Percentiles rank a stretch among this genome's conserved stretches.
phyloP scores from a whole-genome alignment of 2,797 vertebrate species.

The Diplodus sargus region DNA sequence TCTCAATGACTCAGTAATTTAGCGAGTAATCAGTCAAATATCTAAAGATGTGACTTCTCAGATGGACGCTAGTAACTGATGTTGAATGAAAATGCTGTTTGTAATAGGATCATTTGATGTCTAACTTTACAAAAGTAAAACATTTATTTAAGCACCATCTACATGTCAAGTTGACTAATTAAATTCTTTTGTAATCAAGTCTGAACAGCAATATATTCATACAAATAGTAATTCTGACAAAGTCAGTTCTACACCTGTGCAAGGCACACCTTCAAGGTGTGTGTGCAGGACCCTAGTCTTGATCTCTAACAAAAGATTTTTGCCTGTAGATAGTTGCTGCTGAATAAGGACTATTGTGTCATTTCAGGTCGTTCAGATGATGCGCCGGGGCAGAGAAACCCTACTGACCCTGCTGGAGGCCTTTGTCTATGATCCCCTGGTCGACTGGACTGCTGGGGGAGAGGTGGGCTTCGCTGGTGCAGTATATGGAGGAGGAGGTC shows the following conservation, averaged over 20 bases:
- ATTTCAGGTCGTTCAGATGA: conserved; percentile 94
- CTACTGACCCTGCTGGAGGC: conserved; percentile 95
- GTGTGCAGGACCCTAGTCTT: neutral
- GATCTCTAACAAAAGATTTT: neutral
- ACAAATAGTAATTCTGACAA: too few species aligned
- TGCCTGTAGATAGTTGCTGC: neutral
- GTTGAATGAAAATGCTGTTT: too few species aligned
- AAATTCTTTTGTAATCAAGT: too few species aligned
- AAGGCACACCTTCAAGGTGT: neutral
- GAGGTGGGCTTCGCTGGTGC: conserved; percentile 98
- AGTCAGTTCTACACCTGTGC: neutral
- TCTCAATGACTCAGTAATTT: too few species aligned
- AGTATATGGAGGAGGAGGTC: conserved; percentile 97
- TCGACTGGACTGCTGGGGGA: conserved; percentile 98
- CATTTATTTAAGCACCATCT: too few species aligned
- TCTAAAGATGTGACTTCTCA: too few species aligned
- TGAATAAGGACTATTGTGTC: conserved; percentile 1
- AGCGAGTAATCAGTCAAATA: too few species aligned
- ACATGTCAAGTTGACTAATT: too few species aligned
- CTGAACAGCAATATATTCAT: too few species aligned
- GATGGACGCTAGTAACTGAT: too few species aligned
- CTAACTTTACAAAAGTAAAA: too few species aligned
- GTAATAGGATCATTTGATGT: too few species aligned
- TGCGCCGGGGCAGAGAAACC: conserved; percentile 97
- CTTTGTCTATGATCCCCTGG: conserved; percentile 98